Evolutionary conservation across 2,888 invertebrate genomes (phyloP), one percentile per base, ranked within the genome.

Genomic region (Dynastes hyllus): DNA sequence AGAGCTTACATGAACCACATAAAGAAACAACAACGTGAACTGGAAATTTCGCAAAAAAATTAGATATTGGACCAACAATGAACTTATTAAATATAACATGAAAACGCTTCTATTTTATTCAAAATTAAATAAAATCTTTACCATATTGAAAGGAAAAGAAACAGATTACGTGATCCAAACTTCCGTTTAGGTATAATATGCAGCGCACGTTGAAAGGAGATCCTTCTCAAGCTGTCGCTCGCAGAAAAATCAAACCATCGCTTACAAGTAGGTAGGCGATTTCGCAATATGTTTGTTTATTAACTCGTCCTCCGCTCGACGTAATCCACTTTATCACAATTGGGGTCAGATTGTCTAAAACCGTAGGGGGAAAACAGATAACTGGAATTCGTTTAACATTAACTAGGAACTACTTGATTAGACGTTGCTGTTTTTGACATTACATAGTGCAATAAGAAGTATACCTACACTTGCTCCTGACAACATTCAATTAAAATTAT

Each of bases 161-260:
- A 22, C 22, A 22, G 22, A 22, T 32, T 32, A 32, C 4, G 22
- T 22, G 22, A 22, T 22, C 22, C 22, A 22, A 32, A 32, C 4
- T 32, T 32, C 2, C 32, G 4, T 4, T 32, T 32, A 0, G 2
- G 32, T 32, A 32, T 4, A 32, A 32, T 11, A 2, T 11, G 8
- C 11, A 8, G 45, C 45, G 45, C 11, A 45, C 8, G 8, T 45
- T 45, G 0, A 45, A 45, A n/a, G 27, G 67, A 45, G 22, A 16
- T 50, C 27, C 50, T 50, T 67, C 3, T 50, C 27, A 45, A 50
- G 67, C 27, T 67, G 67, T 50, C 67, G 45, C 45, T 22, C 45
- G 45, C 67, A 67, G 67, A 9, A 27, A 45, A 67, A 67, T 50
- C 67, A 67, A 67, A 45, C 22, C 67, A 22, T 67, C 67, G 45